phyloP scores from a whole-genome alignment of 2,797 vertebrate genomes.

The Geotrypetes seraphini region DNA sequence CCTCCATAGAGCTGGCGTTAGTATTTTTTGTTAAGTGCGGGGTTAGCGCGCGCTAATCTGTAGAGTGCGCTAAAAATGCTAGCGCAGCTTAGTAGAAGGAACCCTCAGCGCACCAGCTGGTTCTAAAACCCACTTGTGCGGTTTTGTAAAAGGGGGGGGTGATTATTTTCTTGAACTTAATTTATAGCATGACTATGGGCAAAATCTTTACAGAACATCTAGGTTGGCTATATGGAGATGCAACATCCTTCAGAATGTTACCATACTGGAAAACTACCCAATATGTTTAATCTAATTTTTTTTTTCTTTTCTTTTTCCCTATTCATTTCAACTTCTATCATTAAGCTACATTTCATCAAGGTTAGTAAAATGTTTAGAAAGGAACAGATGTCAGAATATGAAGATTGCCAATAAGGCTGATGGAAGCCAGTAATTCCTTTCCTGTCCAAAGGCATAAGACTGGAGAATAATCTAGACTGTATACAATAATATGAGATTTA shows the following conservation, averaged over 20 bases:
- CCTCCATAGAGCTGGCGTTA: too few species aligned
- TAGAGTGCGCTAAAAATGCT: too few species aligned
- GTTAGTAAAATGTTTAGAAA: constrained; percentile 89
- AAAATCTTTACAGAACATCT: constrained; percentile 43
- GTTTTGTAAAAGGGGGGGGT: too few species aligned
- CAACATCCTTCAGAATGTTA: constrained; percentile 43
- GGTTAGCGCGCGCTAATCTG: too few species aligned
- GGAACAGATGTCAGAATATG: constrained; percentile 89
- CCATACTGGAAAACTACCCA: constrained; percentile 47
- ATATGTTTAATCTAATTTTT: constrained; percentile 50
- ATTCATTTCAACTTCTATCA: constrained; percentile 44
- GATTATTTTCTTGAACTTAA: constrained; percentile 44
- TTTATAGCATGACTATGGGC: constrained; percentile 47
- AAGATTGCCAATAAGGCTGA: constrained; percentile 81
- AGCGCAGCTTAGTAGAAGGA: too few species aligned
- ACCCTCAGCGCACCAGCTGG: too few species aligned
- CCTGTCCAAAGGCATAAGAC: constrained; percentile 72
- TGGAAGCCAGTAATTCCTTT: constrained; percentile 86
- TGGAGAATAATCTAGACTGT: constrained; percentile 58
- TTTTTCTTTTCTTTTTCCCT: constrained; percentile 27
- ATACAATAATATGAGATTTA: constrained; percentile 50
- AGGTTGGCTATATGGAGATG: constrained; percentile 38
- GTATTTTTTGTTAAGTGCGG: too few species aligned
- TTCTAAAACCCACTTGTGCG: too few species aligned
- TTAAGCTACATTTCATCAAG: constrained; percentile 77